A percentile compares a stretch with the other conserved stretches of the same genome.
phyloP scores from a whole-genome alignment of 2,797 vertebrate species.

The Tenualosa thibaudeaui region DNA sequence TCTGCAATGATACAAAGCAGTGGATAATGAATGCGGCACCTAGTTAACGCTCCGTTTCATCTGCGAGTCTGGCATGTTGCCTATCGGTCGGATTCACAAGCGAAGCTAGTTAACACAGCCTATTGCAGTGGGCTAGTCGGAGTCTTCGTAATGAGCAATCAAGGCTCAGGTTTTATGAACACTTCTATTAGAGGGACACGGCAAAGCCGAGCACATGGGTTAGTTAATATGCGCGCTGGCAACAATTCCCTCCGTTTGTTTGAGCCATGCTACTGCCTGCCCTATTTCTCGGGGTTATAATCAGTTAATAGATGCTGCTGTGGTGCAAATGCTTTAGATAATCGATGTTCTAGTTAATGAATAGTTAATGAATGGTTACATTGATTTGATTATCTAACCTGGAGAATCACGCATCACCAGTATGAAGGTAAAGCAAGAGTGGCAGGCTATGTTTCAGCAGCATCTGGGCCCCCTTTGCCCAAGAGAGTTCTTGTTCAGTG shows the following conservation, averaged over 20 bases:
- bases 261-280: neutral
- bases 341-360: neutral
- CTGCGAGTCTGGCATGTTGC: constrained; percentile 15
- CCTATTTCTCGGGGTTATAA: neutral
- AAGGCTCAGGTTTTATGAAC: constrained; percentile 16
- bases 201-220: neutral
- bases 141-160: constrained; percentile 22
- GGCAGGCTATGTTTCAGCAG: neutral
- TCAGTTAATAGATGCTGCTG: neutral
- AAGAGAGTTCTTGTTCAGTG: neutral
- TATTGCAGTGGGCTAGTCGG: neutral
- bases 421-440: neutral
- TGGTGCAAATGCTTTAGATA: neutral
- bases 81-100: constrained; percentile 5
- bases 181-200: constrained; percentile 9
- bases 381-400: constrained; percentile 10
- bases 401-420: neutral
- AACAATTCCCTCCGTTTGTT: neutral
- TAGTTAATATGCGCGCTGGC: constrained; percentile 9
- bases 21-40: constrained; percentile 14
- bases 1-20: neutral
- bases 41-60: constrained; percentile 25
- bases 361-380: neutral
- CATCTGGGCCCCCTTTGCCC: neutral
- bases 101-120: constrained; percentile 4